A percentile compares a stretch with the other conserved stretches of the same genome.
Evolutionary conservation across 2,113 vertebrate genomes (phyloP).

Genomic region (Puntigrus tetrazona): DNA sequence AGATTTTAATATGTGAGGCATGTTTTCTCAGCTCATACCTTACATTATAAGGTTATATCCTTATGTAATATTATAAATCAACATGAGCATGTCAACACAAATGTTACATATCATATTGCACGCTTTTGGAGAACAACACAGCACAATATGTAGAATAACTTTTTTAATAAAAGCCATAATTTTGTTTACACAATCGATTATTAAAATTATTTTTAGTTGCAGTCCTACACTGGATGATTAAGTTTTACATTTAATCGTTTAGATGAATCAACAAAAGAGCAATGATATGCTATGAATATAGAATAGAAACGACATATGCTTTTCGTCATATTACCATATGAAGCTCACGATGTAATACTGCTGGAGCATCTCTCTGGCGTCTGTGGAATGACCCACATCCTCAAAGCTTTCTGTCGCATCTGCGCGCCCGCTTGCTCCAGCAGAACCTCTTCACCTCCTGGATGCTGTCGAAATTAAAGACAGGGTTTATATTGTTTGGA

Average conservation of each 20-base stretch:
- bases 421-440: constrained; percentile 87
- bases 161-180: neutral
- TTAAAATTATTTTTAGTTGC: neutral
- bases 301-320: no score
- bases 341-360: constrained; percentile 88
- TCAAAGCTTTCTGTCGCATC: constrained; percentile 95
- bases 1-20: neutral
- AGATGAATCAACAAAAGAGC: no score
- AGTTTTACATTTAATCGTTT: no score
- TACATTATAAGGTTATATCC: neutral
- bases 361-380: constrained; percentile 92
- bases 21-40: neutral
- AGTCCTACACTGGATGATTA: neutral
- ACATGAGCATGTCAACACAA: neutral
- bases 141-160: no score
- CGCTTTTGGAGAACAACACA: neutral
- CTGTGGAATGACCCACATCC: constrained; percentile 91
- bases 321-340: no score
- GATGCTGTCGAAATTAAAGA: constrained; percentile 82
- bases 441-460: constrained; percentile 93
- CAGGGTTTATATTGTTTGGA: neutral
- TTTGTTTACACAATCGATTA: neutral
- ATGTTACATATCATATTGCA: neutral
- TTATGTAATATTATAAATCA: neutral
- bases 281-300: no score